Percentiles rank a stretch among this genome's conserved stretches.
These are phyloP conservation scores for Hydropsyche betteni DNA, from an alignment of 2,888 invertebrate species.

Conservation along the genomic window DNA sequence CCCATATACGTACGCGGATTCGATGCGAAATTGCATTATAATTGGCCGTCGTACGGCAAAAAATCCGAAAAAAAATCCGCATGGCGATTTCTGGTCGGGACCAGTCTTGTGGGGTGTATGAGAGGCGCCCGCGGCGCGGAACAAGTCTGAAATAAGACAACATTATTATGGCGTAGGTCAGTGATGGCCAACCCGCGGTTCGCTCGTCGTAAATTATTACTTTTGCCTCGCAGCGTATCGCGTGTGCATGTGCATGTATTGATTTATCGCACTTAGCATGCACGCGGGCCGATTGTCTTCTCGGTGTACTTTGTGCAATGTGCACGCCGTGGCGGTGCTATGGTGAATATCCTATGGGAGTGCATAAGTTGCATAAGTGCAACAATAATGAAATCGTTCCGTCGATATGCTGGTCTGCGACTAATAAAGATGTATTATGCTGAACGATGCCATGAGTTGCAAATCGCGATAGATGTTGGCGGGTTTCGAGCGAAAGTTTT, in stretches of 20 bases:
- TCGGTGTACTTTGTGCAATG: constrained; percentile 27
- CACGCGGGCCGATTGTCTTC: constrained; percentile 36
- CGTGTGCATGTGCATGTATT: constrained; percentile 31
- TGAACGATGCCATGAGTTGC: background rate
- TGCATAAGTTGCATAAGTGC: no score
- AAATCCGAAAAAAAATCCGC: background rate
- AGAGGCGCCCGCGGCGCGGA: constrained; percentile 40
- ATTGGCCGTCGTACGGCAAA: background rate
- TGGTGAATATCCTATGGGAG: no score
- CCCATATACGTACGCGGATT: background rate
- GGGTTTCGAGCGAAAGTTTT: no score
- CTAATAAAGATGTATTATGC: constrained; percentile 28
- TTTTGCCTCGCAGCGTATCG: constrained; percentile 37
- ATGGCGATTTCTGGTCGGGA: constrained; percentile 26
- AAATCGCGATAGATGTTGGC: background rate
- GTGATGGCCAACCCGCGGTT: constrained; percentile 49
- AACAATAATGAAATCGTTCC: constrained; percentile 29
- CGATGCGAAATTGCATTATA: constrained; percentile 24
- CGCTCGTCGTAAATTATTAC: constrained; percentile 46
- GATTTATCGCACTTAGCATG: constrained; percentile 41
- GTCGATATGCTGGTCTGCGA: constrained; percentile 8
- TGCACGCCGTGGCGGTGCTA: constrained; percentile 36
- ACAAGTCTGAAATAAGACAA: constrained; percentile 42
- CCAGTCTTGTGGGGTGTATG: constrained; percentile 23
- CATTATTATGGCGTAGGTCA: constrained; percentile 46